A percentile compares a stretch with the other conserved stretches of the same genome.
phyloP scores from a whole-genome alignment of 1,140 invertebrate genomes.

The Penaeus indicus region DNA sequence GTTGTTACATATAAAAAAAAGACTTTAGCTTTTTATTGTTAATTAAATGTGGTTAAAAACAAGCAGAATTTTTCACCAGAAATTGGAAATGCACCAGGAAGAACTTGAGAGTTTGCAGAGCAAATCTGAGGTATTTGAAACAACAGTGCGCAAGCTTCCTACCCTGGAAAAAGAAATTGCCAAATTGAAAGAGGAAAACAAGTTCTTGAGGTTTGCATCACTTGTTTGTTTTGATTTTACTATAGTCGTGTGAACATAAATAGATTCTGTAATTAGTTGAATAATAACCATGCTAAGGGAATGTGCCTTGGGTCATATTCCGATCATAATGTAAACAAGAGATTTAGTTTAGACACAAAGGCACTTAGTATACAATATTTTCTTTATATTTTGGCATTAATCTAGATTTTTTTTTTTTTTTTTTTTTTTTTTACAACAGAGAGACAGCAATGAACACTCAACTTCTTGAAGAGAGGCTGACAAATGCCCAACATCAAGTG shows the following conservation, averaged over 20 bases:
- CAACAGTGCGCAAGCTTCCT: slow-evolving; percentile 44
- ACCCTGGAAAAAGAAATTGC: slow-evolving; percentile 46
- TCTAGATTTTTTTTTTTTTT: too few species aligned
- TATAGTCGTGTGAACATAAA: neutral
- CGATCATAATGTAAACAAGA: too few species aligned
- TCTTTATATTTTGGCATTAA: too few species aligned
- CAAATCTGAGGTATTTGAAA: slow-evolving; percentile 33
- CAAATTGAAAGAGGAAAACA: slow-evolving; percentile 55
- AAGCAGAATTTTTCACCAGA: slow-evolving; percentile 13
- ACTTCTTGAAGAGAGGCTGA: slow-evolving; percentile 54
- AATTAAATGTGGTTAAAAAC: neutral
- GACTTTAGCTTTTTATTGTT: neutral
- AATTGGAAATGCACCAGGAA: slow-evolving; percentile 35
- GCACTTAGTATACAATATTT: too few species aligned
- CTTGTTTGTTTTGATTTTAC: neutral
- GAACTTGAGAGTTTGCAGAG: slow-evolving; percentile 21
- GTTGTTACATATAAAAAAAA: neutral
- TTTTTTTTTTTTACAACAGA: neutral
- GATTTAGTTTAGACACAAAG: too few species aligned
- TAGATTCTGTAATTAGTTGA: neutral
- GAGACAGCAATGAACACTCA: slow-evolving; percentile 52
- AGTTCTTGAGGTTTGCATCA: slow-evolving; percentile 45
- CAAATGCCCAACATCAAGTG: slow-evolving; percentile 46
- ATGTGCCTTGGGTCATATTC: too few species aligned
- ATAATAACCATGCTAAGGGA: too few species aligned